Evolutionary conservation across 1,140 invertebrate genomes (phyloP).

Genomic region (Apocrypta bakeri): DNA sequence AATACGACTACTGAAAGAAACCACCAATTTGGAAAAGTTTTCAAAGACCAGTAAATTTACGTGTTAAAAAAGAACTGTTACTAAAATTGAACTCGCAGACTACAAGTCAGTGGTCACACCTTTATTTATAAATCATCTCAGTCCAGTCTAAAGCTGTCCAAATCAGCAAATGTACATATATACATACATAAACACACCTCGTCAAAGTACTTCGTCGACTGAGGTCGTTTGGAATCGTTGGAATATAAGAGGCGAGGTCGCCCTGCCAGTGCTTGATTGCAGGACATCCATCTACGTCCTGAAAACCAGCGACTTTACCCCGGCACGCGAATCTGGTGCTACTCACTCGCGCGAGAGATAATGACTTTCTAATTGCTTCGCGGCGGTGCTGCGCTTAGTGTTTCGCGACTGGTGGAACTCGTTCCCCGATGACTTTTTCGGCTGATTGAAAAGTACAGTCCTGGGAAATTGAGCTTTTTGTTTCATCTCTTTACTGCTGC

Average conservation of each 20-base stretch:
- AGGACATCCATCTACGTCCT: constrained; percentile 58
- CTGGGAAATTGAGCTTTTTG: constrained; percentile 14
- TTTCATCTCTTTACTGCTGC: neutral
- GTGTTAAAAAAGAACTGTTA: no score
- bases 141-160: neutral
- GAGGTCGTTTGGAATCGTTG: neutral
- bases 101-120: no score
- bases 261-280: constrained; percentile 58
- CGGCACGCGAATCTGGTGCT: constrained; percentile 48
- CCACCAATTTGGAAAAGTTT: no score
- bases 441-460: neutral
- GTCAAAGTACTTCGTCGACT: neutral
- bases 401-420: neutral
- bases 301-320: constrained; percentile 36
- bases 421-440: neutral
- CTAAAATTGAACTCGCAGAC: no score
- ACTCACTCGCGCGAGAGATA: constrained; percentile 51
- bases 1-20: no score
- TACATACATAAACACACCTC: neutral
- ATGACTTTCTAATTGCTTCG: constrained; percentile 65
- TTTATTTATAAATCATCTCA: no score
- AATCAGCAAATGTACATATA: no score
- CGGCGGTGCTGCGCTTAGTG: neutral
- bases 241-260: neutral
- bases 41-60: no score